These are phyloP conservation scores for Ptilorrhoa leucosticta DNA, from an alignment of 2,113 vertebrate genomes.

Conservation along the genomic window DNA sequence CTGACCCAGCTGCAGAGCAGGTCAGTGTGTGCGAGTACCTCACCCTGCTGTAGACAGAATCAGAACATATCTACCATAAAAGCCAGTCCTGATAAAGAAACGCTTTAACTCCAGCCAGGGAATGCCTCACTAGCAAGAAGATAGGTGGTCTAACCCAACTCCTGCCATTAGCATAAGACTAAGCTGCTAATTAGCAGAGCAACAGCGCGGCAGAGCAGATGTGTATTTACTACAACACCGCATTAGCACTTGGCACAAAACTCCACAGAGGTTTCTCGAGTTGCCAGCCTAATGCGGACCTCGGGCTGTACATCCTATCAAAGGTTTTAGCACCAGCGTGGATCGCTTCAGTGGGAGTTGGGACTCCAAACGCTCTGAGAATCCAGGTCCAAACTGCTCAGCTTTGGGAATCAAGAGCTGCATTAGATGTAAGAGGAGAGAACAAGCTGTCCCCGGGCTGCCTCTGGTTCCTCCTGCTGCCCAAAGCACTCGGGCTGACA, in stretches of 20 bases:
- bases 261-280: background rate
- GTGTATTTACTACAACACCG: background rate
- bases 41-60: fast-evolving
- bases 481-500: background rate
- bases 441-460: fast-evolving
- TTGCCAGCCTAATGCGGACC: background rate
- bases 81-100: background rate
- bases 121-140: background rate
- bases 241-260: background rate
- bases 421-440: background rate
- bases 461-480: background rate
- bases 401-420: fast-evolving
- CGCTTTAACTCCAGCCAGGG: background rate
- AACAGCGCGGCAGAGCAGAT: background rate
- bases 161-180: background rate
- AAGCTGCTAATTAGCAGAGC: background rate
- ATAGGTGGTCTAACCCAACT: background rate
- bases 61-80: background rate
- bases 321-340: background rate
- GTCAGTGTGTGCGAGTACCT: fast-evolving
- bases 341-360: fast-evolving
- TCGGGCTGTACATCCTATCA: background rate
- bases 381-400: background rate
- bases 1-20: background rate
- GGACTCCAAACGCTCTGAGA: background rate